Base-by-base conservation (phyloP, 2,797 vertebrate species). In the Sebastes vulpes region DNA sequence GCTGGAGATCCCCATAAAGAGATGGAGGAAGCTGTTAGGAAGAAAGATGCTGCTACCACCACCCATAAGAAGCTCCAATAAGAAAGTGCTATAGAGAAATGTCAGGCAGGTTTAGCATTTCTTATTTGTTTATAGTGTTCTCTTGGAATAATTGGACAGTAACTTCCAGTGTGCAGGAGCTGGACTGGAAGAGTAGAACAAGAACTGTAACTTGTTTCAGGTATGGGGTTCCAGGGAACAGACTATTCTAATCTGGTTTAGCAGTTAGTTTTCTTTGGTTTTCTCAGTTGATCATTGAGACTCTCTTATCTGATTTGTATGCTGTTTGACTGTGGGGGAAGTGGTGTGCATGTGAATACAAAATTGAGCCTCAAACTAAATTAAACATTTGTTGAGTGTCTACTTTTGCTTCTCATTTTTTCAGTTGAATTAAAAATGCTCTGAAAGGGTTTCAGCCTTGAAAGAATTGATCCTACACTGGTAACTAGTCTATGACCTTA, bases 401-500 rank as follows among this genome's bases (percentile, higher is more conserved):
- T 58, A 63, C 11, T 28, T 67, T 65, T 59, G 16, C 25, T 23
- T 53, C 11, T 11, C 10, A 3, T 59, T 16, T 9, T 31, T 81
- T 73, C 8, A 32, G 16, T 14, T 72, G 7, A 71, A 56, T 31
- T 28, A 26, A 52, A 59, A 9, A 21, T 21, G 3, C 16, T 32
- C 28, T n/a, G 8, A 7, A 52, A 67, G 14, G 4, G 10, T 63
- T 57, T 58, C 28, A 48, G 10, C n/a, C 21, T 38, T 50, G 5
- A 1, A 76, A 54, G 21, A 67, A 21, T 2, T 31, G 35, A 56
- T 76, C 71, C 18, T 73, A 52, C 18, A 12, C 31, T 21, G 64
- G 16, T 31, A 80, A 66, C 42, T 67, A 31, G 12, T 72, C 25
- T 35, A 4, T 54, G 57, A 70, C 60, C 65, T 80, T 42, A 57